A percentile compares a stretch with the other conserved stretches of the same genome.
These are phyloP conservation scores for Urocitellus parryii DNA, from an alignment of 2,113 vertebrate genomes.

Conservation along the genomic window DNA sequence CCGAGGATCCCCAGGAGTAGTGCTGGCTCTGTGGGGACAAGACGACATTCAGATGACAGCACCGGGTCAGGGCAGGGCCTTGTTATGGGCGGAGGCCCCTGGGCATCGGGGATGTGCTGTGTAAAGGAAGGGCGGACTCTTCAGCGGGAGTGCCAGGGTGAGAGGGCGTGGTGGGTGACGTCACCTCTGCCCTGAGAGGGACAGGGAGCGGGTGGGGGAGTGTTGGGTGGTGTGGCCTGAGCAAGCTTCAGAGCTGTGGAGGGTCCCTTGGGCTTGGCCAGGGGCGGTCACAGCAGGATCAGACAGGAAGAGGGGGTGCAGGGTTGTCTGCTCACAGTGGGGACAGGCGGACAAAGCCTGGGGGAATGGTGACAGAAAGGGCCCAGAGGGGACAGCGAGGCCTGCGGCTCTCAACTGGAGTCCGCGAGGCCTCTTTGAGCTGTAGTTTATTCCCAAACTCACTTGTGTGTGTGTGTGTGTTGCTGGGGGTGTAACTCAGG, in stretches of 20 bases:
- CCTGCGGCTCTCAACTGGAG: background rate
- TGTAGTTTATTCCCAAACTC: background rate
- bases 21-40: background rate
- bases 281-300: background rate
- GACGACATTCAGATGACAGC: background rate
- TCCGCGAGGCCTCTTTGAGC: background rate
- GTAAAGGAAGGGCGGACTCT: background rate
- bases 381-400: background rate
- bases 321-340: background rate
- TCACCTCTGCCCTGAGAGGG: background rate
- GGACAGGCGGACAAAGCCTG: background rate
- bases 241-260: background rate
- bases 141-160: too few relatives aligned
- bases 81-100: background rate
- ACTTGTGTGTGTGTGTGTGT: background rate
- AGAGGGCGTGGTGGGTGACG: background rate
- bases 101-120: background rate
- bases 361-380: background rate
- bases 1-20: background rate
- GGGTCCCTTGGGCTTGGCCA: background rate
- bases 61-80: background rate
- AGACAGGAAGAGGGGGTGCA: background rate
- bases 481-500: background rate
- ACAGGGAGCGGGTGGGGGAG: fast-evolving
- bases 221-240: background rate